Evolutionary conservation across 2,797 vertebrate species (phyloP), one percentile per base, ranked within the genome.

Genomic region (Propithecus deckenii): DNA sequence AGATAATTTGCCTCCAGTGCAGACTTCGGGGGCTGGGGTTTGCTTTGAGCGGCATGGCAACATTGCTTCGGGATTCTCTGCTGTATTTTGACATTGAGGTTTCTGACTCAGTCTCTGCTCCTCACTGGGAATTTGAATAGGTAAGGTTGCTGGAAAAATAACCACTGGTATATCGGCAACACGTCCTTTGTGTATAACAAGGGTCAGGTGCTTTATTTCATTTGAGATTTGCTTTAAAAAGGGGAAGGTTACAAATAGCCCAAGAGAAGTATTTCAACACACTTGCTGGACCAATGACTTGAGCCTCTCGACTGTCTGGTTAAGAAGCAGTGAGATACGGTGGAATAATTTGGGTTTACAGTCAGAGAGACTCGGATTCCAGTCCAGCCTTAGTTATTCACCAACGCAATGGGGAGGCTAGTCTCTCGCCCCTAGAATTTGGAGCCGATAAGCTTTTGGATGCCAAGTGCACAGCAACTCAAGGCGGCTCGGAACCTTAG

Each of bases 391-490:
- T 61, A 28, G 7, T 41, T 81, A 41, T 52, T 18, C 75, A 46
- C 15, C 14, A 20, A 18, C 30, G 50, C 83, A 2, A 9, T 0
- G 28, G 7, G 38, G 32, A 93, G 52, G 22, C 35, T 38, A 14
- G 13, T 28, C 20, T 23, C 10, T 43, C 12, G 4, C 41, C 4
- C 7, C 50, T 17, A 65, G 71, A 50, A 52, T 89, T 20, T 59
- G 30, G 78, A 61, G 7, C 5, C 0, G 4, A 38, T 4, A 46
- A 30, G n/a, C 43, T 52, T 67, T 5, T 4, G n/a, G 25, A 32
- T 25, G 0, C 57, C 61, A 52, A 48, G 35, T 3, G 1, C 13
- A 4, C 2, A 22, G 20, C 32, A 4, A 8, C 7, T 43, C 12
- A 0, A 22, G 43, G 2, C 43, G 55, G 81, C 71, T 71, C 7